Evolutionary conservation across 1,140 invertebrate genomes (phyloP), one percentile per base, ranked within the genome.

Genomic region (Elysia chlorotica): DNA sequence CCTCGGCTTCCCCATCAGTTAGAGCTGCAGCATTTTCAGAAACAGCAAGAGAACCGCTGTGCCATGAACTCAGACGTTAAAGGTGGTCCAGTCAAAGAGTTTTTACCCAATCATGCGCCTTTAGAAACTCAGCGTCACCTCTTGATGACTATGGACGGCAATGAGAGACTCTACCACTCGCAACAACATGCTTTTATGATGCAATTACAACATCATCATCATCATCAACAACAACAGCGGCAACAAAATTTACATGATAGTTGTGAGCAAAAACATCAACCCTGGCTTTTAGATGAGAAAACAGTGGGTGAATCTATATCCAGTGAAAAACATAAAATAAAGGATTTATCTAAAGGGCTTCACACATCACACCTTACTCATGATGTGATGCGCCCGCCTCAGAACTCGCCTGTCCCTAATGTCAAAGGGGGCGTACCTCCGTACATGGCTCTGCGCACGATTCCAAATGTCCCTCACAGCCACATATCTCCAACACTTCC

Each of bases 361-460:
- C n/a, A n/a, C n/a, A n/a, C n/a, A n/a, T n/a, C n/a, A n/a, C n/a
- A n/a, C n/a, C n/a, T n/a, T n/a, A n/a, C n/a, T n/a, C n/a, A n/a
- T n/a, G n/a, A n/a, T n/a, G n/a, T n/a, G n/a, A n/a, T n/a, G 17
- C 41, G 36, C 0, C 70, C 41, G 19, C 56, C 56, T n/a, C 69
- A 35, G 28, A 48, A 33, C n/a, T n/a, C 66, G 36, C 38, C 71
- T 30, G 48, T 54, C 14, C 69, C 53, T 54, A 71, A 59, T 31
- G 73, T 36, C 41, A 37, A n/a, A n/a, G n/a, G n/a, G n/a, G n/a
- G n/a, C n/a, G n/a, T n/a, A n/a, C n/a, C n/a, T n/a, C n/a, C n/a
- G n/a, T n/a, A n/a, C n/a, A n/a, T n/a, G n/a, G n/a, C n/a, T n/a
- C n/a, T n/a, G n/a, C n/a, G n/a, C n/a, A n/a, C n/a, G n/a, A n/a